Base-by-base conservation (phyloP, 2,113 vertebrate genomes). In the Monarcha castaneiventris region DNA sequence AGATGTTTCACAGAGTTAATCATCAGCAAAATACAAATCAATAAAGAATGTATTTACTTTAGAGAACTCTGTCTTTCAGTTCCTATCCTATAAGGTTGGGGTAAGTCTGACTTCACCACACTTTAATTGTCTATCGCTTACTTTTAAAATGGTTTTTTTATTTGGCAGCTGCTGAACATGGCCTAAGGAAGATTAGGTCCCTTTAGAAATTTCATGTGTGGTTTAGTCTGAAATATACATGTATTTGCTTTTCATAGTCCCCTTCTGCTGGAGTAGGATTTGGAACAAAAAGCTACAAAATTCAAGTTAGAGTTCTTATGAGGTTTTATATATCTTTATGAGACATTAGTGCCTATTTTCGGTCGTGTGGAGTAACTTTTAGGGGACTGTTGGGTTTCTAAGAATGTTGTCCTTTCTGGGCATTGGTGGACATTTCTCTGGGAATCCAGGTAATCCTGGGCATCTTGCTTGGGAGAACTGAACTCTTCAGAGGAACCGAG, bases 1-100 rank as follows among this genome's bases (percentile, higher is more conserved):
- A 52, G 62, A 41, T 71, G n/a, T 63, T 90, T 73, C 58, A 27
- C 55, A 35, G 11, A 69, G 90, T 95, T 96, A 96, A 92, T 94
- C 16, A 93, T 87, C 86, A 91, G 77, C 66, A 93, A 64, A 77
- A 95, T 41, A 59, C 51, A 86, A 79, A 82, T 79, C 68, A 64
- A 79, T 87, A 62, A 64, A 55, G 62, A 89, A 89, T 76, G 49
- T 80, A 89, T 83, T 89, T 93, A 12, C n/a, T 92, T 51, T 89
- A 86, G 73, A 90, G 39, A 75, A 32, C 37, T 61, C n/a, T 72
- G 29, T 62, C 55, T 82, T 93, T 63, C 41, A 81, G 15, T 17
- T 89, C 17, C 48, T 11, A 1, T 63, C 46, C 72, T 76, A 11
- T 39, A 46, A 85, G 18, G 52, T 3, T 64, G 11, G 21, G 22